Base-by-base conservation (phyloP, 2,797 vertebrate genomes). In the Knipowitschia caucasica region DNA sequence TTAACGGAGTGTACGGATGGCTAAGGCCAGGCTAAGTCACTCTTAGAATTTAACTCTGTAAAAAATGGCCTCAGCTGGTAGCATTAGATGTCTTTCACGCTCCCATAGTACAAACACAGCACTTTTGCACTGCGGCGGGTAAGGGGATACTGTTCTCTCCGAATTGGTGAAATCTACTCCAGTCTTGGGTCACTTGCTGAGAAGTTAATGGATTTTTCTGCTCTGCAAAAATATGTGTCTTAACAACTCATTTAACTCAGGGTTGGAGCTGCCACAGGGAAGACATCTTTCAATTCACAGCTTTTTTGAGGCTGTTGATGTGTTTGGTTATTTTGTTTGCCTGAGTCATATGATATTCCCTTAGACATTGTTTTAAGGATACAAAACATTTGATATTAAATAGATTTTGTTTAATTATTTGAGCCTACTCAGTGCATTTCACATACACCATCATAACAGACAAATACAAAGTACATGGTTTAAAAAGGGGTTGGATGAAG, bases 61-160 rank as follows among this genome's bases (percentile, higher is more conserved):
- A 27, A n/a, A 12, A 53, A 33, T 39, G 44, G 51, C 24, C 49
- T 69, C 58, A 61, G 35, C 53, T 35, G 56, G 45, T 47, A 21
- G 25, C 38, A 38, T 26, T 45, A 62, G 53, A 45, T 42, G 55
- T 38, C 53, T 46, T 46, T 26, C 10, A 7, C 26, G 42, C 31
- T 26, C 21, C 53, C 34, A 49, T 33, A 53, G 47, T 17, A 49
- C 46, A 49, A 49, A 44, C 53, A 33, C 43, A 23, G 31, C 40
- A 20, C 45, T 30, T 52, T 36, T 26, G 24, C 35, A 52, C 63
- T 43, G 29, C 30, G 46, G 51, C 39, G 4, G 6, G 26, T 40
- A 12, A 35, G 34, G 30, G 38, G 47, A 56, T 59, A 47, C 46
- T 39, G 33, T 52, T 47, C 51, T 34, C 30, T 18, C 40, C 23